phyloP scores from a whole-genome alignment of 2,113 vertebrate genomes.

The Amblyopsis rosae region DNA sequence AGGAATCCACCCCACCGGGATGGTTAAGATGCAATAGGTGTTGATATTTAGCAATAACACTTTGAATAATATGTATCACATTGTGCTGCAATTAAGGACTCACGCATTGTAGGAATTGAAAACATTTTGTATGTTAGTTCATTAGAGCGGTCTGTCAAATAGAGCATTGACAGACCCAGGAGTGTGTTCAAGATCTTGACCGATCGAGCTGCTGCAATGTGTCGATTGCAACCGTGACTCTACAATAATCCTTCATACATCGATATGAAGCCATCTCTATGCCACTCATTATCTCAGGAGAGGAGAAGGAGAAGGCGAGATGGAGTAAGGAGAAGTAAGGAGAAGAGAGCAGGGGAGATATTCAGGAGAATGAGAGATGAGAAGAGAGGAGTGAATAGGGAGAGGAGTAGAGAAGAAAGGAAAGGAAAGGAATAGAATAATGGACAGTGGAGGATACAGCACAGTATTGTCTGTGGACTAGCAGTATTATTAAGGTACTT shows the following conservation, averaged over 20 bases:
- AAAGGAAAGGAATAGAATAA: not conserved
- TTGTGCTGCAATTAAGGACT: too few relatives aligned
- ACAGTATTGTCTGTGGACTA: not conserved
- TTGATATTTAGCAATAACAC: too few relatives aligned
- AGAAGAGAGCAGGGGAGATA: not conserved
- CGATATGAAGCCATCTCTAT: constrained; percentile 43
- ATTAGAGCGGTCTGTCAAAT: too few relatives aligned
- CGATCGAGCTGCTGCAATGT: constrained; percentile 26
- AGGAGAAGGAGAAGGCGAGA: constrained; percentile 22
- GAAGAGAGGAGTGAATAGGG: not conserved
- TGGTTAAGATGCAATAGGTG: too few relatives aligned
- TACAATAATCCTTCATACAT: constrained; percentile 44
- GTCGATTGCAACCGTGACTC: constrained; percentile 67
- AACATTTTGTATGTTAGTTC: too few relatives aligned
- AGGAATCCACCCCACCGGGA: too few relatives aligned
- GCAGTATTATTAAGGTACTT: constrained; percentile 26
- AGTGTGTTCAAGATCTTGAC: constrained; percentile 42
- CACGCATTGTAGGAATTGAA: too few relatives aligned
- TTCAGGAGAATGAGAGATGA: not conserved
- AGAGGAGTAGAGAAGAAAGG: not conserved
- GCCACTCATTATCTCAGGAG: constrained; percentile 30
- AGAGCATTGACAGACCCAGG: too few relatives aligned
- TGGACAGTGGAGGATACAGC: too few relatives aligned
- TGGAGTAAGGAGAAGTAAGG: constrained; percentile 2
- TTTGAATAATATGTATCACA: too few relatives aligned